A percentile compares a stretch with the other conserved stretches of the same genome.
Conservation (phyloP, 2,888 invertebrate species). For the Epinotia bilunana region DNA sequence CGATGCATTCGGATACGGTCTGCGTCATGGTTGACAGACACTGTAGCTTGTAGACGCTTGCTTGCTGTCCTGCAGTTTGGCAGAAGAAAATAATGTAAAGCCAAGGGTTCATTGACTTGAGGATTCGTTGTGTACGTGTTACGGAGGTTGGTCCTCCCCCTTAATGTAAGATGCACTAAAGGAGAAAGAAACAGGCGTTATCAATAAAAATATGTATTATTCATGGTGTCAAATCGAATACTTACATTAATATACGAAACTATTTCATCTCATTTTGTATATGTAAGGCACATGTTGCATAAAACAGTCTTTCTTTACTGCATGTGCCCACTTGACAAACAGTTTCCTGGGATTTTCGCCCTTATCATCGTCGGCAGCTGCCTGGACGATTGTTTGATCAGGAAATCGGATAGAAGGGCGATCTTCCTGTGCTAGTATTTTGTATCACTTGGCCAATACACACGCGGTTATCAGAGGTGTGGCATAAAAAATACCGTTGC, state of each 20-base stretch:
- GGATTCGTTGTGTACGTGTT: too few relatives aligned
- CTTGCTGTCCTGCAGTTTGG: too few relatives aligned
- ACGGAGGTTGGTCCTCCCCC: too few relatives aligned
- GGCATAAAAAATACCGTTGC: too few relatives aligned
- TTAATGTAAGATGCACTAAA: not conserved
- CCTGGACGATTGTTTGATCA: not conserved
- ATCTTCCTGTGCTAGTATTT: not conserved
- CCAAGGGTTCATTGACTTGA: too few relatives aligned
- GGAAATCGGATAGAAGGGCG: not conserved
- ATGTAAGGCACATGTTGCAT: not conserved
- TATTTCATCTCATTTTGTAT: not conserved
- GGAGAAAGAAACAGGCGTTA: not conserved
- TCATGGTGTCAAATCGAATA: not conserved
- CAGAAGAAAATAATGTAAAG: too few relatives aligned
- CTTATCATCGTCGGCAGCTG: not conserved
- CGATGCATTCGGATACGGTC: too few relatives aligned
- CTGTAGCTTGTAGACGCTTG: too few relatives aligned
- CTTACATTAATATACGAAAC: not conserved
- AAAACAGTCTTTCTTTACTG: not conserved
- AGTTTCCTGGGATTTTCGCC: not conserved
- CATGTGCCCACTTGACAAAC: not conserved
- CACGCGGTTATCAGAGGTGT: not conserved
- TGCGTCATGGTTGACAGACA: too few relatives aligned
- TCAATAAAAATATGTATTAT: slow-evolving; percentile 2
- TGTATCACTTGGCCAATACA: not conserved